phyloP scores from a whole-genome alignment of 2,113 vertebrate species.

The Oreochromis aureus region DNA sequence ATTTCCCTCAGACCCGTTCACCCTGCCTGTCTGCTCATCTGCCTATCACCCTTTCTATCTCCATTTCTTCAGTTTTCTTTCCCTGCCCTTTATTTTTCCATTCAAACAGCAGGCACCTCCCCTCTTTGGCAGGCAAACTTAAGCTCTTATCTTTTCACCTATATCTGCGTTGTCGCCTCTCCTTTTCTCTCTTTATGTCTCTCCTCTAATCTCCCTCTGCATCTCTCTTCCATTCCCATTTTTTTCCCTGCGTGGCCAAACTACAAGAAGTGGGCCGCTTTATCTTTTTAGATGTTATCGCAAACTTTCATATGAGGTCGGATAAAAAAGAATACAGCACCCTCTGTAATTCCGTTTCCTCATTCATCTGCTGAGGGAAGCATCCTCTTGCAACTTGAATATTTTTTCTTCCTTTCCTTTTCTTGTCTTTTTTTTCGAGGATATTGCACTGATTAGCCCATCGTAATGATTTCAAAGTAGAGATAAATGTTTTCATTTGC shows the following conservation, averaged over 20 bases:
- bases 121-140: conserved; percentile 32
- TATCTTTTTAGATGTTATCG: conserved; percentile 59
- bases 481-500: conserved; percentile 68
- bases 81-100: background rate
- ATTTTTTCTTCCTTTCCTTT: background rate
- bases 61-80: background rate
- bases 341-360: conserved; percentile 20
- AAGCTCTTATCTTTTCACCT: conserved; percentile 50
- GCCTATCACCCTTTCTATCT: conserved; percentile 3
- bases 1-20: background rate
- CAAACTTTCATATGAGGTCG: conserved; percentile 41
- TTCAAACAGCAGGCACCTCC: background rate
- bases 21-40: conserved; percentile 6
- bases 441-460: conserved; percentile 52
- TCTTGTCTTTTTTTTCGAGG: background rate
- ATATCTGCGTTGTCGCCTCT: conserved; percentile 12
- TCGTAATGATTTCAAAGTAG: conserved; percentile 58
- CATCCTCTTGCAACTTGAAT: background rate
- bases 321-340: conserved; percentile 29
- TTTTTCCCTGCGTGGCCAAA: conserved; percentile 18
- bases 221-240: conserved; percentile 15
- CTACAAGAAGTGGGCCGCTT: conserved; percentile 27
- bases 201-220: conserved; percentile 26
- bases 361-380: conserved; percentile 20
- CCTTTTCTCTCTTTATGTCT: conserved; percentile 23